Base-by-base conservation (phyloP, 35 echinoderm and acorn worm genomes). In the Apostichopus japonicus region DNA sequence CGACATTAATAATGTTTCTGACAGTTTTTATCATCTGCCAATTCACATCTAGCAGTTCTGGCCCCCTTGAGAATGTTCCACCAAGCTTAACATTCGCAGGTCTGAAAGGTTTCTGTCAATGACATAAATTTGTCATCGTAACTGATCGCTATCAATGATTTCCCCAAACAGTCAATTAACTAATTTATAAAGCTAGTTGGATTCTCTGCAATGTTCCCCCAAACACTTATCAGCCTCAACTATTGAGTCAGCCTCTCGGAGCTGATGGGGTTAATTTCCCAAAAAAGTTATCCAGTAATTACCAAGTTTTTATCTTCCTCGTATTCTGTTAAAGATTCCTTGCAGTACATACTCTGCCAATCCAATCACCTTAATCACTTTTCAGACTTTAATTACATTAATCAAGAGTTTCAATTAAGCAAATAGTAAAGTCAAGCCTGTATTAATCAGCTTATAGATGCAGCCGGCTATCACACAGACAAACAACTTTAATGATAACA, bases 91-190 rank as follows among this genome's bases (percentile, higher is more conserved):
- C 7, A 67, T 67, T 19, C 19, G 11, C 63, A 67, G 63, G 6
- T 67, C 63, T 65, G 62, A 65, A 10, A 67, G 19, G 63, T 4
- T 67, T 11, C 33, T 44, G 33, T 61, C 57, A 61, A 14, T 7
- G 71, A 75, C 21, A 23, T 75, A 19, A 75, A 75, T n/a, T 21
- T 75, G 16, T 23, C 71, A 75, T 75, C 71, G 22, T 21, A 75
- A 75, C 71, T 75, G 71, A 75, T 75, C n/a, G 71, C 13, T 75
- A 23, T 75, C 71, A 75, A 75, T 19, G 22, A 75, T 75, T 75
- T 75, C 21, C 21, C 21, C 71, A 75, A 75, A 75, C 71, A 75
- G 16, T 75, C 16, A 75, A 75, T 75, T 75, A 61, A 75, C 71
- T 75, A 75, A 75, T 75, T 75, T 75, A 75, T 75, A 75, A 14